phyloP scores from a whole-genome alignment of 2,888 invertebrate species.

The Habrosyne pyritoides region DNA sequence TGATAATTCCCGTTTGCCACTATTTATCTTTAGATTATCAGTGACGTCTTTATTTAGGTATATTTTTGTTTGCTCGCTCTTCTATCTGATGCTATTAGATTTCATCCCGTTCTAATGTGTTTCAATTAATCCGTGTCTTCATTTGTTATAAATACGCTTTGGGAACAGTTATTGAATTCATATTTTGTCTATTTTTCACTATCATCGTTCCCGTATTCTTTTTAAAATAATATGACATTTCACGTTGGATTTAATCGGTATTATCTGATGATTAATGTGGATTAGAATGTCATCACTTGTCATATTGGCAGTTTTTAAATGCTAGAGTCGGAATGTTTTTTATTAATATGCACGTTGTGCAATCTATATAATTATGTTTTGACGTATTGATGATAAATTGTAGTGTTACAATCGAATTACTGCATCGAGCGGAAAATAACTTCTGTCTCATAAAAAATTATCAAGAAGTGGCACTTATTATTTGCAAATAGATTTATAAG shows the following conservation, averaged over 20 bases:
- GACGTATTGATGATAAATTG: not conserved
- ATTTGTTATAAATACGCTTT: conserved; percentile 31
- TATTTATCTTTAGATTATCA: conserved; percentile 76
- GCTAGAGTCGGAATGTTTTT: not conserved
- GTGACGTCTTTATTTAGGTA: conserved; percentile 70
- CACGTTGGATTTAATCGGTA: not conserved
- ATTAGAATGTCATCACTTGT: not conserved
- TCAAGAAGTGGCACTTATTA: not conserved
- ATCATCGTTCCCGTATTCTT: not conserved
- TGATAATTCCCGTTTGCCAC: conserved; percentile 66
- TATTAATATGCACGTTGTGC: not conserved
- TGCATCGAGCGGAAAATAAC: not conserved
- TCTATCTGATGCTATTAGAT: conserved; percentile 27
- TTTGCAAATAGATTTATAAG: not conserved
- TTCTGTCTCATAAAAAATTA: not conserved
- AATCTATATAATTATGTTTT: conserved; percentile 2
- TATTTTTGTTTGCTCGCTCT: conserved; percentile 43
- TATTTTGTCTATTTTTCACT: conserved; percentile 1
- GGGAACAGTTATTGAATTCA: conserved; percentile 1
- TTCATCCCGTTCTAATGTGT: conserved; percentile 60
- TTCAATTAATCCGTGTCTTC: conserved; percentile 43
- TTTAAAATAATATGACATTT: not conserved
- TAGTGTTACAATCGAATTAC: not conserved
- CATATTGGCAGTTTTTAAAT: not conserved
- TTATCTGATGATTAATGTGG: not conserved